Evolutionary conservation across 2,113 vertebrate species (phyloP).

Genomic region (Psilopogon haemacephalus): DNA sequence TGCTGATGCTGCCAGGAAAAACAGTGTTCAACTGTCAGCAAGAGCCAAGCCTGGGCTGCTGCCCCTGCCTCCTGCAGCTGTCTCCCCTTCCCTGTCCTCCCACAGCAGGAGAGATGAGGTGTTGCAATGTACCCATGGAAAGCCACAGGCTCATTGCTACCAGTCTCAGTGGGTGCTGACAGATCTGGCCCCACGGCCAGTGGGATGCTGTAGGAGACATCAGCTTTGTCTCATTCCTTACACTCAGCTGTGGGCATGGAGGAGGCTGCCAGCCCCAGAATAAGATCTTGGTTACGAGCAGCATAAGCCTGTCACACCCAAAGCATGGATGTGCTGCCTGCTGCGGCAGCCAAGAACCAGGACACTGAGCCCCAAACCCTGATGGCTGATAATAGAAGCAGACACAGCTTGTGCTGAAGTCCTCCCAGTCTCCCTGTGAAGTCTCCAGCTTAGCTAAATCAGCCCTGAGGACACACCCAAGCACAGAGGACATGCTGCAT

Average conservation of each 20-base stretch:
- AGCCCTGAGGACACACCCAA: neutral
- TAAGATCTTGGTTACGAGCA: neutral
- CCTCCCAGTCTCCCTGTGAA: neutral
- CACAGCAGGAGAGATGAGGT: fast-evolving
- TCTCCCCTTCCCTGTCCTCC: neutral
- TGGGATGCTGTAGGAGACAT: neutral
- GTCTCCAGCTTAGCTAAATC: neutral
- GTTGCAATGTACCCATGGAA: neutral
- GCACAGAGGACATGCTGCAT: neutral
- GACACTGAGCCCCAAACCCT: neutral
- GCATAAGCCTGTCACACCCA: neutral
- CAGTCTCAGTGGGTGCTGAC: neutral
- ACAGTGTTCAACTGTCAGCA: neutral
- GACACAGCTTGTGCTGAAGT: neutral
- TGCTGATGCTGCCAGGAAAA: neutral
- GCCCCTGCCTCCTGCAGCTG: neutral
- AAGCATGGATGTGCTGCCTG: neutral
- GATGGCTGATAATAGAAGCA: fast-evolving
- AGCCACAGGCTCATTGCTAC: neutral
- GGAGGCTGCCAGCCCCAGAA: neutral
- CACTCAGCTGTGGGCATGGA: neutral
- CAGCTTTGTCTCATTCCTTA: neutral
- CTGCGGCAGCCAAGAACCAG: neutral
- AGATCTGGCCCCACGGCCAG: neutral
- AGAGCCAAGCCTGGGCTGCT: fast-evolving